Conservation (phyloP, 2,113 vertebrate genomes). For the Phocoena sinus region DNA sequence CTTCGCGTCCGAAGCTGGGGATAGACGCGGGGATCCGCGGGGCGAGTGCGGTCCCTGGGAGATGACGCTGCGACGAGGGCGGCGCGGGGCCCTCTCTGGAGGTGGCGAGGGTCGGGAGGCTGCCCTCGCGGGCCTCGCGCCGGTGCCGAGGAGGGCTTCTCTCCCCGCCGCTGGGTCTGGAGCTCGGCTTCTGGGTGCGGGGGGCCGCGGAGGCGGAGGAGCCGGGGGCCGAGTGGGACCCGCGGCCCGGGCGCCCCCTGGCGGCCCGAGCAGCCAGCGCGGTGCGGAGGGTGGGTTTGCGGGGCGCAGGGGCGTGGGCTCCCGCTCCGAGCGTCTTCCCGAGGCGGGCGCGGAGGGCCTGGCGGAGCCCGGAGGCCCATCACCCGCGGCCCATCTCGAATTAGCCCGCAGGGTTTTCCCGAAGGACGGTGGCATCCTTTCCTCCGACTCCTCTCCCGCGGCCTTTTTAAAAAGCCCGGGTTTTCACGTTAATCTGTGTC, state of each 20-base stretch:
- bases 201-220: background rate
- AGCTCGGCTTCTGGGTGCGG: background rate
- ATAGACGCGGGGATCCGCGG: background rate
- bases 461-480: background rate
- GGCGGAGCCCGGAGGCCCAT: background rate
- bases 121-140: background rate
- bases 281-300: background rate
- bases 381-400: fast-evolving
- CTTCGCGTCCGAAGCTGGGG: background rate
- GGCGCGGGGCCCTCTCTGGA: background rate
- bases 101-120: background rate
- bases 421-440: background rate
- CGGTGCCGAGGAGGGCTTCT: background rate
- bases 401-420: background rate
- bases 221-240: background rate
- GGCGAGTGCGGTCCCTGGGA: background rate
- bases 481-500: constrained; percentile 23
- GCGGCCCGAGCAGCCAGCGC: background rate
- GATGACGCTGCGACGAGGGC: background rate
- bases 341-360: background rate
- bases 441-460: background rate
- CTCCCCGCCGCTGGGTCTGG: background rate
- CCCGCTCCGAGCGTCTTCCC: fast-evolving
- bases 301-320: background rate
- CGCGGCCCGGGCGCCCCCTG: constrained; percentile 20